A percentile compares a stretch with the other conserved stretches of the same genome.
Evolutionary conservation across 1,140 invertebrate genomes (phyloP).

Genomic region (Pseudoatta argentina): DNA sequence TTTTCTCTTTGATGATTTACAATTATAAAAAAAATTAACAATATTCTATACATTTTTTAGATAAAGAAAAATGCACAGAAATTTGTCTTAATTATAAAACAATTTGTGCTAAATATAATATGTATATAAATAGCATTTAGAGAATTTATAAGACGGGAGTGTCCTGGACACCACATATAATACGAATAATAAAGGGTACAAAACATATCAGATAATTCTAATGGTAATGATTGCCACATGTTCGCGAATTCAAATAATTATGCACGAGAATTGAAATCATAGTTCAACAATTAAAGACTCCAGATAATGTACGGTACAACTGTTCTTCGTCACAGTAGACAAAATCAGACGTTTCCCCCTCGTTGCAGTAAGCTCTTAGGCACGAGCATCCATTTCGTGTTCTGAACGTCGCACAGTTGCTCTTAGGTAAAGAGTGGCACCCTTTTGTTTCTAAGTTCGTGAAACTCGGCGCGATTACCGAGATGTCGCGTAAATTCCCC

Average conservation of each 20-base stretch:
- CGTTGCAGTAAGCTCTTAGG: conserved; percentile 52
- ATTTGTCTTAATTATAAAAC: too few species aligned
- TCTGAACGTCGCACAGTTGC: conserved; percentile 40
- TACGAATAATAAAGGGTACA: too few species aligned
- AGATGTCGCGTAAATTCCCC: conserved; percentile 80
- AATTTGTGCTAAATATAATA: too few species aligned
- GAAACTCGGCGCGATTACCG: conserved; percentile 80
- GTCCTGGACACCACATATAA: too few species aligned
- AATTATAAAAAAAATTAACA: too few species aligned
- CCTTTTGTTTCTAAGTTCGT: conserved; percentile 79
- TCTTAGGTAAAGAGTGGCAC: conserved; percentile 43
- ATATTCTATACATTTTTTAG: too few species aligned
- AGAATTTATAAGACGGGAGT: too few species aligned
- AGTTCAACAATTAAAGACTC: neutral
- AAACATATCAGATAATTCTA: neutral
- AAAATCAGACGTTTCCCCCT: conserved; percentile 53
- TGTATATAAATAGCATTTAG: too few species aligned
- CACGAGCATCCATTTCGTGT: conserved; percentile 57
- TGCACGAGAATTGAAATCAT: neutral
- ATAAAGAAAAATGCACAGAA: too few species aligned
- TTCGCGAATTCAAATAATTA: neutral
- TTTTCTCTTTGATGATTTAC: too few species aligned
- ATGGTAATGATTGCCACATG: neutral
- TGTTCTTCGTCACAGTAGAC: conserved; percentile 30
- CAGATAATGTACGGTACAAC: conserved; percentile 6